Conservation (phyloP, 2,888 invertebrate genomes). For the Meandrusa payeni region DNA sequence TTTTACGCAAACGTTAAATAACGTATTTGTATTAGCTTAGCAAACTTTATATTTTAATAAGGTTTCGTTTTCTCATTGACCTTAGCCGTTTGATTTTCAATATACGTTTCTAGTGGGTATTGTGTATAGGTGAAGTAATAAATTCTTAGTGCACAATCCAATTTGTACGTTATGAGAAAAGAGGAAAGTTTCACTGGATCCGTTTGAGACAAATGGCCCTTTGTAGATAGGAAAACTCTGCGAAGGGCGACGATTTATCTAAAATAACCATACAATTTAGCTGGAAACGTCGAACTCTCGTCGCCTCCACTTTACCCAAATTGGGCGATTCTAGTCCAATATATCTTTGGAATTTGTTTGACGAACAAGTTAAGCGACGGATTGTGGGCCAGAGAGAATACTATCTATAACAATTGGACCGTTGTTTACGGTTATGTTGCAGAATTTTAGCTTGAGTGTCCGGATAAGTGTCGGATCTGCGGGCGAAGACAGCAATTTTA, state of each 20-base stretch:
- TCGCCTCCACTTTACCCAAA: slow-evolving; percentile 72
- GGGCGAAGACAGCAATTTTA: slow-evolving; percentile 43
- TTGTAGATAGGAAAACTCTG: slow-evolving; percentile 68
- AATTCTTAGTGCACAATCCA: slow-evolving; percentile 22
- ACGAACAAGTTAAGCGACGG: slow-evolving; percentile 59
- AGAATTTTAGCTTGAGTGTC: slow-evolving; percentile 55
- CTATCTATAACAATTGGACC: slow-evolving; percentile 59
- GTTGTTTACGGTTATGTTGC: slow-evolving; percentile 66
- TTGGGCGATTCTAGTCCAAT: slow-evolving; percentile 72
- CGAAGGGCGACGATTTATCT: slow-evolving; percentile 72
- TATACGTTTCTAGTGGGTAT: slow-evolving; percentile 1
- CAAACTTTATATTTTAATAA: too few relatives aligned
- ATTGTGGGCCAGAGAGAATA: slow-evolving; percentile 62
- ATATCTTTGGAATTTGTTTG: slow-evolving; percentile 73
- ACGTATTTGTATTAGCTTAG: too few relatives aligned
- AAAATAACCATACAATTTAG: slow-evolving; percentile 75
- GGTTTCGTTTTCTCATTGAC: too few relatives aligned
- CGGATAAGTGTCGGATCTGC: slow-evolving; percentile 48
- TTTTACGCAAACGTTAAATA: too few relatives aligned
- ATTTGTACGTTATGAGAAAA: slow-evolving; percentile 38
- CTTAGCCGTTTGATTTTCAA: background rate
- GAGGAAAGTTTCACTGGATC: slow-evolving; percentile 60
- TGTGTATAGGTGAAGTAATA: slow-evolving; percentile 21
- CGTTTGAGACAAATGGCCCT: slow-evolving; percentile 69
- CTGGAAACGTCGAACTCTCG: slow-evolving; percentile 68